Base-by-base conservation (phyloP, 2,797 vertebrate species). In the Malurus splendens region DNA sequence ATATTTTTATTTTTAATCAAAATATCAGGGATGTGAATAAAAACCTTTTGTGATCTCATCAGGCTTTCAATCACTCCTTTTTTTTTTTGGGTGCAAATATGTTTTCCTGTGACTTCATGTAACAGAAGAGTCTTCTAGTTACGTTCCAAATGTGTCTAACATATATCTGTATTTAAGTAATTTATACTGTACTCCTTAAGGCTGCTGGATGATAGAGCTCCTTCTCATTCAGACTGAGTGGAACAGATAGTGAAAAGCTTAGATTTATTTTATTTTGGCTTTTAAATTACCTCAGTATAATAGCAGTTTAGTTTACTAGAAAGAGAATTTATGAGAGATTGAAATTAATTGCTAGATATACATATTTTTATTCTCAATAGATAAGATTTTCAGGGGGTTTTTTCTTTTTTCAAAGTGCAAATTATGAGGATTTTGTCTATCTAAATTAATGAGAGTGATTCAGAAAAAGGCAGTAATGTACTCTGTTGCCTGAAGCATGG, bases 231-330 rank as follows among this genome's bases (percentile, higher is more conserved):
- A 81, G 17, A 38, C 30, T 83, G 91, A 88, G 70, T 82, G 73
- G 38, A 96, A 90, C 85, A 95, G 80, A 95, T 48, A 33, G 54
- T 41, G 28, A 94, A 93, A 93, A 75, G 14, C 45, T 94, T 86
- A 77, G 45, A 88, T 93, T 95, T 94, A 95, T 87, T 61, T 92
- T 94, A 89, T 92, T 89, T 76, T 51, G 39, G 8, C 67, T 96
- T 96, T 95, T 90, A 93, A 95, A 93, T 94, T 66, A 94, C 70
- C 59, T 81, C 82, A 76, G 55, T 79, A 51, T 72, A 93, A 87
- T 45, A 93, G 51, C 86, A 93, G 33, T 87, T 95, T 86, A 72
- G 30, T 87, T 96, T 72, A 87, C 36, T 87, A 90, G 67, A 91
- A 92, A 93, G 92, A 12, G 57, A 86, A 72, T 79, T 93, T 94